A percentile compares a stretch with the other conserved stretches of the same genome.
These are phyloP conservation scores for Caenorhabditis sp. DNA, from an alignment of 2,888 invertebrate genomes.

Conservation along the genomic window DNA sequence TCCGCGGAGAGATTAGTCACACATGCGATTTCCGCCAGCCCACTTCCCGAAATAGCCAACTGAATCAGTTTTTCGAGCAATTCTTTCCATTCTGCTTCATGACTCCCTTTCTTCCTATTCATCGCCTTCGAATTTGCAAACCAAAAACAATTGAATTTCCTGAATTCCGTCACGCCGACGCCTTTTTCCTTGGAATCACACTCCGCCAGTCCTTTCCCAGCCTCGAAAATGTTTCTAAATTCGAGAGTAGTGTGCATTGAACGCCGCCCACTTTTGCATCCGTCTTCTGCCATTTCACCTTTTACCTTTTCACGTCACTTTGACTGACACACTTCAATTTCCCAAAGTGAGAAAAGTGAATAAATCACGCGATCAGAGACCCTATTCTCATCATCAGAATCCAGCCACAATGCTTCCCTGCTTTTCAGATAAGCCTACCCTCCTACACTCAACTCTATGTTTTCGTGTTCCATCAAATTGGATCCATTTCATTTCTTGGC, in stretches of 20 bases:
- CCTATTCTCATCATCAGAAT: too few species aligned
- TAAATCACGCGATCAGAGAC: too few species aligned
- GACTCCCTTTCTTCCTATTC: background rate
- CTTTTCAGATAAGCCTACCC: too few species aligned
- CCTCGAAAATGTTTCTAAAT: background rate
- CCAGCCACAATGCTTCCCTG: too few species aligned
- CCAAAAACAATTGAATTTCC: conserved; percentile 26
- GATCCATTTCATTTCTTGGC: background rate
- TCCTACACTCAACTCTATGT: too few species aligned
- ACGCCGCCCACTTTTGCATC: conserved; percentile 1
- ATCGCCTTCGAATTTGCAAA: conserved; percentile 15
- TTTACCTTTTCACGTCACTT: conserved; percentile 5
- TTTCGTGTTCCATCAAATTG: too few species aligned
- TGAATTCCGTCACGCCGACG: background rate
- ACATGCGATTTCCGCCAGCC: conserved; percentile 5
- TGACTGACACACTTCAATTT: background rate
- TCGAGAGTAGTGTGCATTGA: conserved; percentile 11
- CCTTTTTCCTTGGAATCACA: conserved; percentile 6
- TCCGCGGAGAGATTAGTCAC: conserved; percentile 16
- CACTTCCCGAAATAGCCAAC: conserved; percentile 10
- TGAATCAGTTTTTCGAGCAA: too few species aligned
- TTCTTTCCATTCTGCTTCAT: background rate
- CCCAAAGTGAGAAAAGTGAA: background rate
- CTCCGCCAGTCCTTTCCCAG: background rate
- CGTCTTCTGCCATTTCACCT: background rate